phyloP scores from a whole-genome alignment of 2,888 invertebrate genomes.

The Lucinisca nassula region DNA sequence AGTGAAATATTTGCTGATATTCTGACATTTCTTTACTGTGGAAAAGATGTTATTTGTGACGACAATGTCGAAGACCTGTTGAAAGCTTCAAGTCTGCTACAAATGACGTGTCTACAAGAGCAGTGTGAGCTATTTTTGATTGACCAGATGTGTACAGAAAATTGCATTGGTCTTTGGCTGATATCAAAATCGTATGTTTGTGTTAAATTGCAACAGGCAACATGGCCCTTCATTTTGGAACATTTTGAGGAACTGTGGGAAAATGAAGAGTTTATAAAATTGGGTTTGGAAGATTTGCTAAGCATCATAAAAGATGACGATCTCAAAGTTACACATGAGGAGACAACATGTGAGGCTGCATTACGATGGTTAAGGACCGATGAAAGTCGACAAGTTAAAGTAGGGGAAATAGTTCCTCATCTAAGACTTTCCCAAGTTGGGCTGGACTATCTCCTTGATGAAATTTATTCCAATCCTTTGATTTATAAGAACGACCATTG shows the following conservation, averaged over 20 bases:
- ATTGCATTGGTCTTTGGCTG: slow-evolving; percentile 68
- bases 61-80: slow-evolving; percentile 65
- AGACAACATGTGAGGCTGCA: slow-evolving; percentile 59
- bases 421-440: slow-evolving; percentile 61
- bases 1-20: slow-evolving; percentile 54
- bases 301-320: slow-evolving; percentile 58
- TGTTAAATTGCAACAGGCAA: slow-evolving; percentile 29
- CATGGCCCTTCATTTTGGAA: slow-evolving; percentile 48
- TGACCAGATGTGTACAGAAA: slow-evolving; percentile 61
- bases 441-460: slow-evolving; percentile 67
- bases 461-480: slow-evolving; percentile 58
- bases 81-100: slow-evolving; percentile 59
- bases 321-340: slow-evolving; percentile 57
- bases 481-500: slow-evolving; percentile 53
- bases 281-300: slow-evolving; percentile 68
- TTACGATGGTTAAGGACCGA: slow-evolving; percentile 61
- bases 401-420: slow-evolving; percentile 50
- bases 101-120: slow-evolving; percentile 53
- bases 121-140: slow-evolving; percentile 69
- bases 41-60: slow-evolving; percentile 44
- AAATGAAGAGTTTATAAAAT: slow-evolving; percentile 55
- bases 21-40: slow-evolving; percentile 64
- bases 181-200: slow-evolving; percentile 49
- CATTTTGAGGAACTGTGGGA: slow-evolving; percentile 61
- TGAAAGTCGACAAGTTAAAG: slow-evolving; percentile 31